Evolutionary conservation across 2,888 invertebrate species (phyloP), one percentile per base, ranked within the genome.

Genomic region (Linnaemya tessellans): DNA sequence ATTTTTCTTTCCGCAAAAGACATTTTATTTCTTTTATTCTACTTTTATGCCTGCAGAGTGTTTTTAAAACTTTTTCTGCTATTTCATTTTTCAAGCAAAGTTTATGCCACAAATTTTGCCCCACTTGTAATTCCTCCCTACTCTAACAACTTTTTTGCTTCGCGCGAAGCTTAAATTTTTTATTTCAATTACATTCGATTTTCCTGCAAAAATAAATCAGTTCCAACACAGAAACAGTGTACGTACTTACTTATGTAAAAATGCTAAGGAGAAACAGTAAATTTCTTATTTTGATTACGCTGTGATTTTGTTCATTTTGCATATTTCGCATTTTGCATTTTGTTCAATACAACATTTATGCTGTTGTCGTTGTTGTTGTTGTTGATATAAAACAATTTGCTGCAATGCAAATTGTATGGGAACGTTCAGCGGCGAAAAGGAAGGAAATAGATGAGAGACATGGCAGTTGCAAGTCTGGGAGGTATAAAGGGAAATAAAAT

Each of bases 301-400:
- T 60, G 58, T 58, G 58, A 80, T 80, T 80, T 80, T 54, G 62
- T 79, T 62, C 41, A 62, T 80, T 80, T 51, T 80, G 73, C 80
- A 67, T 80, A 80, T 67, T 80, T 73, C 67, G 73, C 73, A 74
- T 30, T 30, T 73, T 73, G 73, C 73, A 74, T 80, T 80, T 74
- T 74, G 58, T 80, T 49, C 65, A 65, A 67, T 73, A 73, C 46
- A 67, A 62, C n/a, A 68, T 51, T 70, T 41, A 60, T 78, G 58
- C 49, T 65, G 67, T 60, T 65, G 67, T 75, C 30, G 43, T 74
- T 65, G 38, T 22, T 3, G 25, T 51, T 64, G 64, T 9, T 58
- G 46, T 18, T 46, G 74, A 13, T 78, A 38, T 70, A 78, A 68
- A 78, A 62, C 68, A 51, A 70, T 78, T 78, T 78, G 54, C 46